Percentiles rank a stretch among this genome's conserved stretches.
Evolutionary conservation across 2,797 vertebrate species (phyloP).

Genomic region (Periophthalmus magnuspinnatus): DNA sequence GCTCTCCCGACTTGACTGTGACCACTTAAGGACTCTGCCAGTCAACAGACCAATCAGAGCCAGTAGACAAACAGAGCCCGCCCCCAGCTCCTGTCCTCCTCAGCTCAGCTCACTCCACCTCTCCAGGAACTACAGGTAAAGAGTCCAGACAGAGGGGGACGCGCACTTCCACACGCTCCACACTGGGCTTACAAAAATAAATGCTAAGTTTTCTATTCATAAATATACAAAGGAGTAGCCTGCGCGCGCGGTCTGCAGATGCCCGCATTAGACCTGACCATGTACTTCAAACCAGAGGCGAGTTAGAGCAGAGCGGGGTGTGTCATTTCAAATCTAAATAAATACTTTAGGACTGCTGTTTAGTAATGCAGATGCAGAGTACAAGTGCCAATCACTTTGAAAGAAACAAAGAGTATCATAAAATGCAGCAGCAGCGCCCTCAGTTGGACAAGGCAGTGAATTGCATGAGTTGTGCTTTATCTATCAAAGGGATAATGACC

Average conservation of each 20-base stretch:
- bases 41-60: slow-evolving; percentile 34
- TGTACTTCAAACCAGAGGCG: neutral
- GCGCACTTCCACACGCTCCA: neutral
- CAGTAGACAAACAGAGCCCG: slow-evolving; percentile 24
- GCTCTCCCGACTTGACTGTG: slow-evolving; percentile 77
- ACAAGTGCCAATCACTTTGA: slow-evolving; percentile 7
- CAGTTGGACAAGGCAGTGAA: slow-evolving; percentile 68
- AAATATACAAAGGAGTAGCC: slow-evolving; percentile 73
- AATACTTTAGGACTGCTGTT: neutral
- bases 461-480: slow-evolving; percentile 70
- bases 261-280: neutral
- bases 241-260: slow-evolving; percentile 39
- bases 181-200: slow-evolving; percentile 80
- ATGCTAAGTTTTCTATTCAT: slow-evolving; percentile 68
- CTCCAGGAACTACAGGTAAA: neutral
- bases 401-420: slow-evolving; percentile 6
- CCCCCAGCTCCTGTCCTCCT: slow-evolving; percentile 31
- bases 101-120: neutral
- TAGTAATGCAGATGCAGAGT: slow-evolving; percentile 22
- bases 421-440: slow-evolving; percentile 57
- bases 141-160: neutral
- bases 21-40: slow-evolving; percentile 62
- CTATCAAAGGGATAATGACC: slow-evolving; percentile 1
- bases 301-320: neutral
- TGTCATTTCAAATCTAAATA: neutral